phyloP scores from a whole-genome alignment of 2,888 invertebrate genomes.

The Magallana nippona region DNA sequence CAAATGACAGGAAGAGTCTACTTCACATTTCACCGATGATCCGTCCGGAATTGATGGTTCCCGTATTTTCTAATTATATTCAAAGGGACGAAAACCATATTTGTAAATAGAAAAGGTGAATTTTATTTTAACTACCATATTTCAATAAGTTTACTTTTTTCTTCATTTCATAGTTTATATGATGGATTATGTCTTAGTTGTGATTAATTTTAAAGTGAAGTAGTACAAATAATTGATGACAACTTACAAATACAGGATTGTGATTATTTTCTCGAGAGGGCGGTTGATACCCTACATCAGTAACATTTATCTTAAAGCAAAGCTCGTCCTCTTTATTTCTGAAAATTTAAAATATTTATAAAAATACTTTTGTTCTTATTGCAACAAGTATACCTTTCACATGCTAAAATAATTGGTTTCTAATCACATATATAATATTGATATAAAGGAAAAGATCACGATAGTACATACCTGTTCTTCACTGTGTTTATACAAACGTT shows the following conservation, averaged over 20 bases:
- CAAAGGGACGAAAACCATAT: neutral
- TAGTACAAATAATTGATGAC: neutral
- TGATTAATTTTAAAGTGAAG: neutral
- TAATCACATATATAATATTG: too few relatives aligned
- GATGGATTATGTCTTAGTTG: too few relatives aligned
- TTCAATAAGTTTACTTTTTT: too few relatives aligned
- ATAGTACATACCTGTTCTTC: neutral
- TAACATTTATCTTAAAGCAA: slow-evolving; percentile 34
- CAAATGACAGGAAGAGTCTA: slow-evolving; percentile 41
- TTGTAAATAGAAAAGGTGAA: neutral
- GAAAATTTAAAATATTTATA: neutral
- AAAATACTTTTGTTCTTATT: too few relatives aligned
- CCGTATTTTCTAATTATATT: neutral
- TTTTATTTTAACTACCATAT: too few relatives aligned
- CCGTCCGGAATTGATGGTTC: slow-evolving; percentile 36
- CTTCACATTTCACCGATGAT: slow-evolving; percentile 42
- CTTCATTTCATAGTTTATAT: too few relatives aligned
- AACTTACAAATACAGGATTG: neutral
- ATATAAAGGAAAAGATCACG: neutral
- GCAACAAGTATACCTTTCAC: neutral
- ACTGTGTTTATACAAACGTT: slow-evolving; percentile 39
- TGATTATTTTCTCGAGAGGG: neutral
- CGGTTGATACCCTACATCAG: slow-evolving; percentile 13
- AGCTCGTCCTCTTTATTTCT: slow-evolving; percentile 38
- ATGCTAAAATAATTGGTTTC: neutral